phyloP scores from a whole-genome alignment of 2,797 vertebrate genomes.

The Microctenopoma stevenorrisi region DNA sequence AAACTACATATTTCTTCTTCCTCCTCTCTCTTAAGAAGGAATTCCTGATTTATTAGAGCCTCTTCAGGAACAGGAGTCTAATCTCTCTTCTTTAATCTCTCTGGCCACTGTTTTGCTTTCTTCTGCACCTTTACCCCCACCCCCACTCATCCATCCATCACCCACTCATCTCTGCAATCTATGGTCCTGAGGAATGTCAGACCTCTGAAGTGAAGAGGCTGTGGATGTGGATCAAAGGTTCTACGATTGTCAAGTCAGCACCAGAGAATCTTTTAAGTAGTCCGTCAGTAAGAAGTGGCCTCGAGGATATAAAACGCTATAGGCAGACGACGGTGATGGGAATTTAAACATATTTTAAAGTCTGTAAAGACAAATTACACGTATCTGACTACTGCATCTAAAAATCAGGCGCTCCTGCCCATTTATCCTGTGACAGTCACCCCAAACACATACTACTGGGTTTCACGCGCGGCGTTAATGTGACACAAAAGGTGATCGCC shows the following conservation, averaged over 20 bases:
- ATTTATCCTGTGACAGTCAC: conserved; percentile 9
- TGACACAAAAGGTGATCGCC: conserved; percentile 57
- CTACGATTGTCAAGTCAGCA: conserved; percentile 77
- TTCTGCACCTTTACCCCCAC: conserved; percentile 70
- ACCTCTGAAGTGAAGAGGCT: conserved; percentile 63
- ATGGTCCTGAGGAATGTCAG: conserved; percentile 78
- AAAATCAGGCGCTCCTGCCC: conserved; percentile 1
- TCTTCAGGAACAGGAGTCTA: conserved; percentile 74
- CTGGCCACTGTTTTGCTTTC: conserved; percentile 72
- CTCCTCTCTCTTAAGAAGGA: conserved; percentile 52
- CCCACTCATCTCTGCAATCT: conserved; percentile 73
- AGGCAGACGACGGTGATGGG: neutral
- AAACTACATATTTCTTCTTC: conserved; percentile 36
- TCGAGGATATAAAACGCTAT: conserved; percentile 36
- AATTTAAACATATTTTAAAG: conserved; percentile 29
- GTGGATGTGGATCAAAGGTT: conserved; percentile 74
- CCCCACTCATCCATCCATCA: conserved; percentile 76
- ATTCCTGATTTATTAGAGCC: conserved; percentile 77
- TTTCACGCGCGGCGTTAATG: conserved; percentile 47
- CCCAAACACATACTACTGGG: conserved; percentile 10
- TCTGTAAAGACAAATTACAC: neutral
- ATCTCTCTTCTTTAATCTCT: conserved; percentile 81
- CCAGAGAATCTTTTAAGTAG: conserved; percentile 38
- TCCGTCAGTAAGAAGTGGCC: conserved; percentile 30
- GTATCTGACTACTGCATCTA: neutral